These are phyloP conservation scores for Melanerpes aurifrons DNA, from an alignment of 2,113 vertebrate genomes.

Conservation along the genomic window DNA sequence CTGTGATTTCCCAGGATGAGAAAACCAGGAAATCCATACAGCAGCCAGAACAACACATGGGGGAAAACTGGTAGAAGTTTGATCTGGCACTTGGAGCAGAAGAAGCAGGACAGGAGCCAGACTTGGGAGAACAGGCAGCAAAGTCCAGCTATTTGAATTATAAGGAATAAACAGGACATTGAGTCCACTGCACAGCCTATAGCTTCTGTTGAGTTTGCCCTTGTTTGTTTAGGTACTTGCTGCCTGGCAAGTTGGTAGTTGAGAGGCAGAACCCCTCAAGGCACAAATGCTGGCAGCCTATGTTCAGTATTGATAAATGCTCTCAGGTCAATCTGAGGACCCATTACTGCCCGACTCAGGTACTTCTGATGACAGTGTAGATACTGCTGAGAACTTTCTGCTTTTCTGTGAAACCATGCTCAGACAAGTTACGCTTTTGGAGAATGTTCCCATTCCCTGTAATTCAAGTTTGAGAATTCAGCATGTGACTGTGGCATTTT, in stretches of 20 bases:
- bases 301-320: background rate
- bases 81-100: background rate
- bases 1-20: background rate
- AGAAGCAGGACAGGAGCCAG: background rate
- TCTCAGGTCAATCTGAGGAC: background rate
- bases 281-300: background rate
- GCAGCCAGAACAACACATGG: background rate
- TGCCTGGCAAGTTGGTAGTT: background rate
- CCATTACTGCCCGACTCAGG: background rate
- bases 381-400: background rate
- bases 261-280: background rate
- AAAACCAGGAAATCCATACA: background rate
- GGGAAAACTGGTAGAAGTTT: background rate
- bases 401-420: background rate
- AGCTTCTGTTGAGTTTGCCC: background rate
- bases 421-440: background rate
- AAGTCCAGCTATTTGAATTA: background rate
- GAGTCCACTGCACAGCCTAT: background rate
- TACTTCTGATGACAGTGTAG: background rate
- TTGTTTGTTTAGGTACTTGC: background rate
- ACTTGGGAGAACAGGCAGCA: background rate
- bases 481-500: background rate
- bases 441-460: accelerated
- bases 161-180: background rate
- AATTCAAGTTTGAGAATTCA: background rate